phyloP scores from a whole-genome alignment of 2,797 vertebrate species.

The Euphonia xanthogaster region DNA sequence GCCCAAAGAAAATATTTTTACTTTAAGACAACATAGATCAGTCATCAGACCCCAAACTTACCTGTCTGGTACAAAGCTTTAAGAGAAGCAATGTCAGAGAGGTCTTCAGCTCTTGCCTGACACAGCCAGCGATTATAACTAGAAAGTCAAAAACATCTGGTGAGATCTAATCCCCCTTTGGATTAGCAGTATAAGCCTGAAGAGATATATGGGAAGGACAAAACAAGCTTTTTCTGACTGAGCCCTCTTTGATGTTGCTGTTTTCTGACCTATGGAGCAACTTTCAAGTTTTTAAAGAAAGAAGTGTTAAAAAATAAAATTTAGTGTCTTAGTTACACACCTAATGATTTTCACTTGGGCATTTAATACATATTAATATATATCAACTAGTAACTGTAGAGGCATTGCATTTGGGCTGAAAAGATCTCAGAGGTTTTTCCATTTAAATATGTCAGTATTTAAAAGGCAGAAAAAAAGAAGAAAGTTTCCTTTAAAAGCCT shows the following conservation, averaged over 20 bases:
- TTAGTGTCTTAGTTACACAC: background rate
- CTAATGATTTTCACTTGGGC: background rate
- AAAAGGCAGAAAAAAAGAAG: background rate
- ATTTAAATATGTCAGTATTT: background rate
- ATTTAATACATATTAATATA: background rate
- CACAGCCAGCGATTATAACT: constrained; percentile 97
- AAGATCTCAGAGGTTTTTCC: background rate
- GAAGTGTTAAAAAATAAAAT: background rate
- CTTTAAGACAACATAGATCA: background rate
- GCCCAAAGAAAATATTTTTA: background rate
- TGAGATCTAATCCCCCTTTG: background rate
- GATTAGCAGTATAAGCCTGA: background rate
- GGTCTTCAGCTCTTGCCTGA: constrained; percentile 92
- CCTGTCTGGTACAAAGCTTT: constrained; percentile 98
- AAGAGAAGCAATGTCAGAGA: constrained; percentile 94
- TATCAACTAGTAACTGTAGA: background rate
- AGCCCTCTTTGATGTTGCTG: background rate
- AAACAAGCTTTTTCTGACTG: background rate
- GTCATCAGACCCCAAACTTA: constrained; percentile 54
- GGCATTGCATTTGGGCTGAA: background rate
- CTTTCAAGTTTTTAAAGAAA: background rate
- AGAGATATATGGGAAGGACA: background rate
- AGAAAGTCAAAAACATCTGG: constrained; percentile 34
- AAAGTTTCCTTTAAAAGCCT: background rate
- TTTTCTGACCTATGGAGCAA: background rate